These are phyloP conservation scores for Caenorhabditis sp. DNA, from an alignment of 2,888 invertebrate species.

Conservation along the genomic window DNA sequence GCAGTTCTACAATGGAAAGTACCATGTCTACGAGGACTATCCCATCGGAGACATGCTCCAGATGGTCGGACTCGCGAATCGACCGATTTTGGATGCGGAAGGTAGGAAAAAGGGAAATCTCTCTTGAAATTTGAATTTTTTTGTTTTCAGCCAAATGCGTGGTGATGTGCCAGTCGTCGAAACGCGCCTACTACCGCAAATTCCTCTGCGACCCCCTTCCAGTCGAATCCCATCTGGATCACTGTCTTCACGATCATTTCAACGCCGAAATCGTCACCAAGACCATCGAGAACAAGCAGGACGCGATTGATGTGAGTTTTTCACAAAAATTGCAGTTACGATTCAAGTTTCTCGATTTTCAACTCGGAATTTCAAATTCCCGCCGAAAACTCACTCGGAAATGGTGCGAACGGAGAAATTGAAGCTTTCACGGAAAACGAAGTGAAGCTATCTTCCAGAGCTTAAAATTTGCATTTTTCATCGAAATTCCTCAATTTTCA, in stretches of 20 bases:
- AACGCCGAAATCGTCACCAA: constrained; percentile 99
- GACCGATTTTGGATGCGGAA: constrained; percentile 93
- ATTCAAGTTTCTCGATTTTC: too few species aligned
- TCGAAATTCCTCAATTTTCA: too few species aligned
- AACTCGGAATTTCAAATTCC: too few species aligned
- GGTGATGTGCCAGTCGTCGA: constrained; percentile 96
- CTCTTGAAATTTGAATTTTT: too few species aligned
- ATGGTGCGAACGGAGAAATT: too few species aligned
- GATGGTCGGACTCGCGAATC: constrained; percentile 97
- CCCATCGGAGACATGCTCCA: constrained; percentile 97
- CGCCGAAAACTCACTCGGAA: too few species aligned
- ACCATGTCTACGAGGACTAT: constrained; percentile 93
- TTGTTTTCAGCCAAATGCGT: constrained; percentile 89
- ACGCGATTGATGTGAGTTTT: constrained; percentile 90
- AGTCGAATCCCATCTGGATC: constrained; percentile 98
- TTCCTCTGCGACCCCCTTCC: constrained; percentile 97
- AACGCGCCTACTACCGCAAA: constrained; percentile 98
- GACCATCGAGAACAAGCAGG: constrained; percentile 99
- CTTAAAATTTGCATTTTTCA: too few species aligned
- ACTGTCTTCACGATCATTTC: constrained; percentile 98
- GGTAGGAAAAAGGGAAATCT: constrained; percentile 84
- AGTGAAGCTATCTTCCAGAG: too few species aligned
- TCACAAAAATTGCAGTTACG: too few species aligned
- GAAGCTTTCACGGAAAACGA: too few species aligned
- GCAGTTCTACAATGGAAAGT: constrained; percentile 92